Percentiles rank a stretch among this genome's conserved stretches.
These are phyloP conservation scores for Lycaena phlaeas DNA, from an alignment of 2,888 invertebrate genomes.

Conservation along the genomic window DNA sequence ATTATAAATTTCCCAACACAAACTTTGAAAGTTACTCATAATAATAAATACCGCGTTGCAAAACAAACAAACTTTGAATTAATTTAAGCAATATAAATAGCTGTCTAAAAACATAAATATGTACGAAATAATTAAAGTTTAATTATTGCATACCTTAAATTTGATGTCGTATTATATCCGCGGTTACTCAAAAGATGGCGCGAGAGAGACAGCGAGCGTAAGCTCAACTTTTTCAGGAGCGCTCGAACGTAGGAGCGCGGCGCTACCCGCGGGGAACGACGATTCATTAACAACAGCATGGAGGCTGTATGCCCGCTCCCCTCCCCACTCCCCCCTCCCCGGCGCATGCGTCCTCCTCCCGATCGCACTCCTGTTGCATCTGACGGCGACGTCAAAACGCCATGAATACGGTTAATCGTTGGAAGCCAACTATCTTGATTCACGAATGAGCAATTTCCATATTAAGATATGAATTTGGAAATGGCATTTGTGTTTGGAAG, in stretches of 20 bases:
- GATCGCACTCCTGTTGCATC: constrained; percentile 68
- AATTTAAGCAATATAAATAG: background rate
- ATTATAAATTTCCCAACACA: no score
- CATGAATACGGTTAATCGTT: constrained; percentile 65
- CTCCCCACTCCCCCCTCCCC: constrained; percentile 27
- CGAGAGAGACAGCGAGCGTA: constrained; percentile 38
- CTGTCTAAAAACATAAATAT: background rate
- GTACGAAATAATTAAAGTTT: background rate
- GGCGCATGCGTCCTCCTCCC: constrained; percentile 51
- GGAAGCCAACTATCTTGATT: constrained; percentile 53
- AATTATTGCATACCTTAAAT: constrained; percentile 18
- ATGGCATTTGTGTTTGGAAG: background rate
- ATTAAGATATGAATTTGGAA: constrained; percentile 3
- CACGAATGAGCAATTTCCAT: constrained; percentile 24
- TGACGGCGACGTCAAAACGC: constrained; percentile 61
- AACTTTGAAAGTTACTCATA: no score
- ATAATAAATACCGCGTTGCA: background rate
- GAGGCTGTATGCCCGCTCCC: constrained; percentile 53
- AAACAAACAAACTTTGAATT: constrained; percentile 1
- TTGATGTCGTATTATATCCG: constrained; percentile 16
- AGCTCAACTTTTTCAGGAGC: constrained; percentile 56
- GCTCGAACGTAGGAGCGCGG: constrained; percentile 48
- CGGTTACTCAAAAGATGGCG: constrained; percentile 46
- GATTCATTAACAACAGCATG: constrained; percentile 66
- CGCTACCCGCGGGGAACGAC: constrained; percentile 66